Evolutionary conservation across 2,113 vertebrate species (phyloP), one percentile per base, ranked within the genome.

Genomic region (Tetraodon nigroviridis): DNA sequence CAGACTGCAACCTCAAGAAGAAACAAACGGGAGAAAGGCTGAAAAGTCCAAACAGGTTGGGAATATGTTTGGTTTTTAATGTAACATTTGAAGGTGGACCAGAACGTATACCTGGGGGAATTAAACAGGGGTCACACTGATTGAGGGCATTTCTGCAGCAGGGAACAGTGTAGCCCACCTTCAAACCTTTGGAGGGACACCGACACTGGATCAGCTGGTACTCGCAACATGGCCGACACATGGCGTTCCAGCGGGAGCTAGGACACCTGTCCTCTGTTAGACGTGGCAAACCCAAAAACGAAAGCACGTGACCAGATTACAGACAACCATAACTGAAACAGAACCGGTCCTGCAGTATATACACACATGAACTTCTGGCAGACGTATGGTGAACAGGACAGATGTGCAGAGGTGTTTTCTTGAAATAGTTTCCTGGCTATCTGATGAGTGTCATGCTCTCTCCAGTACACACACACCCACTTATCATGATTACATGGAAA

Each of bases 191-290:
- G 7, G 93, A 92, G 0, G 95, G 94, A 61, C 94, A 98, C 50
- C 83, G 46, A 2, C 95, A 98, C 50, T 91, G 86, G 0, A 98
- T 94, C 71, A 93, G 92, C 58, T 94, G 91, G 0, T 94, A 95
- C 64, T 97, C 94, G 0, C 95, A 97, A 49, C 95, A 97, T 1
- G 93, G 92, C 1, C 92, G 92, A 53, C 94, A 97, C 95, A 96
- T 94, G 76, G 90, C 91, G 22, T 89, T 98, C 95, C 94, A 96
- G 69, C 91, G 86, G 0, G 93, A 91, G 1, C 94, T 94, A 0
- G 95, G 94, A 50, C 95, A 98, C 72, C 84, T 88, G 65, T 95
- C 92, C 19, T 89, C 92, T 45, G 3, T 24, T 1, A 3, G 37
- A 51, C 3, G 92, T 29, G 3, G 18, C 2, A 5, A 27, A 48